Base-by-base conservation (phyloP, 1,140 invertebrate genomes). In the Coptotermes formosanus region DNA sequence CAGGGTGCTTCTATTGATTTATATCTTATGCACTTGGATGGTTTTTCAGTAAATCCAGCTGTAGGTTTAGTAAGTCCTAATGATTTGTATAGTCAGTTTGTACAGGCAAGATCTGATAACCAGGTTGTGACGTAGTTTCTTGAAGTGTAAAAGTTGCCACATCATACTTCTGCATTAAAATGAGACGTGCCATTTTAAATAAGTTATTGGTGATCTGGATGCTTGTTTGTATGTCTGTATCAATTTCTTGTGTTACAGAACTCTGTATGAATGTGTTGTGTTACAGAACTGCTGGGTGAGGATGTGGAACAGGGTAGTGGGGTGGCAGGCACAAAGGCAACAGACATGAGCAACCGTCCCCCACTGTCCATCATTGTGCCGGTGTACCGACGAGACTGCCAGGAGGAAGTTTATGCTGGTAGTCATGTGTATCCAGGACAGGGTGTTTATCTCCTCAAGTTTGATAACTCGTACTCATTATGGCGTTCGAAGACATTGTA, bases 401-500 rank as follows among this genome's bases (percentile, higher is more conserved):
- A 99, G 89, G 94, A 96, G 89, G 98, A 99, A 93, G 97, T 99
- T 0, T 99, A 99, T 90, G 98, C 97, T 82, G 99, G 99, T 16
- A 98, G 96, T 88, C 99, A 99, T 91, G 93, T 94, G 44, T 99
- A 99, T 92, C 99, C 99, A 9, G 98, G 97, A 32, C 95, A 97
- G 92, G 99, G 99, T 64, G 97, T 99, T 64, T 99, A 99, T 92
- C 92, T 99, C 90, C 93, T 99, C 16, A 99, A 99, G 92, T 99
- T 99, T 92, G 99, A 99, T 92, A 99, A 99, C 92, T 98, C 98
- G 0, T 99, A 99, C 92, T 99, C 98, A 81, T 92, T 99, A 86
- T 99, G 98, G 98, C 94, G 99, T 89, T 99, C 97, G 88, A 99
- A 99, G 95, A 99, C 97, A 21, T 93, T 99, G 45, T 99, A 99